Conservation (phyloP, 2,113 vertebrate genomes). For the Engraulis encrasicolus region DNA sequence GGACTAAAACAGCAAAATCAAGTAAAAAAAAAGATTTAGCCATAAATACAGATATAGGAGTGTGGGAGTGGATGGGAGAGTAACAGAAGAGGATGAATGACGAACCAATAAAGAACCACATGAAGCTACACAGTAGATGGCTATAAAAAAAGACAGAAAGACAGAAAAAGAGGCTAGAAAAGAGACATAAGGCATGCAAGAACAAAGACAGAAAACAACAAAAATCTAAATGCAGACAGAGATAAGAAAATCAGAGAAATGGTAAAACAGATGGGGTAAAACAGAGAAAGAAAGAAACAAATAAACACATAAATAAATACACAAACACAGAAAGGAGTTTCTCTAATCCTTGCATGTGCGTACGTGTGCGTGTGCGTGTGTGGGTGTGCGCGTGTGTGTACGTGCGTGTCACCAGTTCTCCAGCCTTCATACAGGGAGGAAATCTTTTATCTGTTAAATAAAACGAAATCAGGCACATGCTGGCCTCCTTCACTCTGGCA, state of each 20-base stretch:
- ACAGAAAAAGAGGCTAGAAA: neutral
- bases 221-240: neutral
- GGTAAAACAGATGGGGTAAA: too few species aligned
- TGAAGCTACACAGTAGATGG: neutral
- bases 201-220: neutral
- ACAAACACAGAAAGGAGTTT: too few species aligned
- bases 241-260: neutral
- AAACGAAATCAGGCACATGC: neutral
- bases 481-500: neutral
- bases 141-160: neutral
- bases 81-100: neutral
- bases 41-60: neutral
- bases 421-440: neutral
- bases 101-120: neutral
- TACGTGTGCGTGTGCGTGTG: too few species aligned
- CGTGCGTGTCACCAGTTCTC: neutral
- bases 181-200: neutral
- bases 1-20: neutral
- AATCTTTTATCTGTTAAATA: neutral
- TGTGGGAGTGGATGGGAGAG: neutral
- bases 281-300: too few species aligned
- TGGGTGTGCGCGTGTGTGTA: too few species aligned
- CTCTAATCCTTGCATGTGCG: too few species aligned
- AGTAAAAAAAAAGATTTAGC: neutral
- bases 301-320: too few species aligned